phyloP scores from a whole-genome alignment of 2,113 vertebrate genomes.

The Mesitornis unicolor region DNA sequence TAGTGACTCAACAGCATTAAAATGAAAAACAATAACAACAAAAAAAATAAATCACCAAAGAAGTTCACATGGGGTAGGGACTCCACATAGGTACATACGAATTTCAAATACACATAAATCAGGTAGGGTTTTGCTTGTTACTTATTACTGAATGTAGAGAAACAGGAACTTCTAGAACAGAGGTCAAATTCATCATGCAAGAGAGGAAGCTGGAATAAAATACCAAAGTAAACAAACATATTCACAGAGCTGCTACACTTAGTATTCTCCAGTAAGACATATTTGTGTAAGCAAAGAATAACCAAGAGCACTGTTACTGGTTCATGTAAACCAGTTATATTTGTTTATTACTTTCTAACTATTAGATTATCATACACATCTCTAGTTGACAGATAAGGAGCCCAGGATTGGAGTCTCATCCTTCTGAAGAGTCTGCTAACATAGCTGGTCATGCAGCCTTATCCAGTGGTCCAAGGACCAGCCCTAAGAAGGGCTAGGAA shows the following conservation, averaged over 20 bases:
- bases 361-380: not conserved
- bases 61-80: rapidly evolving
- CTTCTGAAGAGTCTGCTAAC: not conserved
- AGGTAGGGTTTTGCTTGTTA: not conserved
- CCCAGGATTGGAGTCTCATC: not conserved
- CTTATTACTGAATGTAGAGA: not conserved
- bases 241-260: not conserved
- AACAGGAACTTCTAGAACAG: not conserved
- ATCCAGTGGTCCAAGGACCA: not conserved
- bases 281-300: not conserved
- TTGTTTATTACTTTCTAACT: not conserved
- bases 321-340: not conserved
- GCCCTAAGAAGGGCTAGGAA: not conserved
- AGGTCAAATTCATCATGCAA: not conserved
- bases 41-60: not conserved
- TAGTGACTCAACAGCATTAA: not conserved
- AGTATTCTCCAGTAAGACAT: not conserved
- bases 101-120: not conserved
- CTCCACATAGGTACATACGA: not conserved
- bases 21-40: not conserved
- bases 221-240: not conserved
- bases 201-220: not conserved
- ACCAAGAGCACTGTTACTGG: not conserved
- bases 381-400: not conserved
- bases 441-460: not conserved